A percentile compares a stretch with the other conserved stretches of the same genome.
These are phyloP conservation scores for Ibycter americanus DNA, from an alignment of 2,797 vertebrate genomes.

Conservation along the genomic window DNA sequence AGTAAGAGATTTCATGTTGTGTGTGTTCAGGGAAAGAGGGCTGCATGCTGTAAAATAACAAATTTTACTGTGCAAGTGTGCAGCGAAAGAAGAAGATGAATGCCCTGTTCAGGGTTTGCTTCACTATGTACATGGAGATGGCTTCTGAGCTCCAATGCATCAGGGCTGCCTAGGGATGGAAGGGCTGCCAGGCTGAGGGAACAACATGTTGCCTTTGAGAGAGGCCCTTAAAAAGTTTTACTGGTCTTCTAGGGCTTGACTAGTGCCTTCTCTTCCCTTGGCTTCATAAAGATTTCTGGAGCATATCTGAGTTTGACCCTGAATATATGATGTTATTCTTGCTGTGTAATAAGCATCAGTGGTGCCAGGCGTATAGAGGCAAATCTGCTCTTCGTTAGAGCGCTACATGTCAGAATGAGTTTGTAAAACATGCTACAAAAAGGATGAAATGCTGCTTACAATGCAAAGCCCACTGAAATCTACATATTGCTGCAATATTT, in stretches of 20 bases:
- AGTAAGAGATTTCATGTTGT: neutral
- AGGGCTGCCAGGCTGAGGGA: neutral
- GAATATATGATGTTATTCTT: neutral
- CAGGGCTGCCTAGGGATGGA: neutral
- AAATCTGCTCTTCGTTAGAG: conserved; percentile 30
- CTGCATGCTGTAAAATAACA: neutral
- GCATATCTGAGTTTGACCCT: neutral
- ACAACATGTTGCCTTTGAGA: neutral
- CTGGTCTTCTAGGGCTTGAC: neutral
- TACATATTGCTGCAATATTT: conserved; percentile 17
- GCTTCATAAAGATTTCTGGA: conserved; percentile 10
- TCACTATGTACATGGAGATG: neutral
- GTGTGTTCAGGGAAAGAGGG: neutral
- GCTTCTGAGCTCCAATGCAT: neutral
- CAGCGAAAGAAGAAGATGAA: neutral
- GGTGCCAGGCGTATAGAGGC: neutral
- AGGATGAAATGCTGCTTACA: conserved; percentile 16
- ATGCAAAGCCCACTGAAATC: conserved; percentile 15
- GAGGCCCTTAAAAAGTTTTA: neutral
- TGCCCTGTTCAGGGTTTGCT: neutral
- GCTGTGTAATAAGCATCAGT: neutral
- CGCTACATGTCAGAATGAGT: neutral
- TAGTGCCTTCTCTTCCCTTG: neutral
- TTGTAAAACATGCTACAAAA: neutral
- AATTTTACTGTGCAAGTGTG: neutral